Conservation (phyloP, 2,888 invertebrate genomes). For the Drosophila sordidula region DNA sequence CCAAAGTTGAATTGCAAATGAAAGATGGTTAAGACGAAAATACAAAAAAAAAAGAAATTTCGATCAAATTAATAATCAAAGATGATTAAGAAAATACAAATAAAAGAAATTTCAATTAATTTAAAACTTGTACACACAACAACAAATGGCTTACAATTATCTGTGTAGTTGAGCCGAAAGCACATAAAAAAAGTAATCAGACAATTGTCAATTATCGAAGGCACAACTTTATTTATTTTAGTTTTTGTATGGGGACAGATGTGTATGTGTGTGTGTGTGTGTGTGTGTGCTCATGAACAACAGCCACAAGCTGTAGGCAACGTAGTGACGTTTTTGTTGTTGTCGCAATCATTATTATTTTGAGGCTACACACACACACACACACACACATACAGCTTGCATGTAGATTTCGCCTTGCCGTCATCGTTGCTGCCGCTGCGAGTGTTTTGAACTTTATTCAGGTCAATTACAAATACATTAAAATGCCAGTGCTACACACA, state of each 20-base stretch:
- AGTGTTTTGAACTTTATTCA: constrained; percentile 85
- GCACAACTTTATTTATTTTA: constrained; percentile 42
- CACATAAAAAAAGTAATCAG: constrained; percentile 59
- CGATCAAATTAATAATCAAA: background rate
- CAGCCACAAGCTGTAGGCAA: constrained; percentile 37
- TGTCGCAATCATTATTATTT: constrained; percentile 81
- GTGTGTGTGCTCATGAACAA: constrained; percentile 20
- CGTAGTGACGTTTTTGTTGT: constrained; percentile 50
- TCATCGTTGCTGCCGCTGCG: constrained; percentile 60
- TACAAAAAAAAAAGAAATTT: constrained; percentile 8
- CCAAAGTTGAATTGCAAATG: background rate
- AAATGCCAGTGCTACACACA: constrained; percentile 73
- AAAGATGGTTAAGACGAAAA: constrained; percentile 9
- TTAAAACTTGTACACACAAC: constrained; percentile 13
- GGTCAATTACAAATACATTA: constrained; percentile 84
- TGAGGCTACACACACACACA: constrained; percentile 71
- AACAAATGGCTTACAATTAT: constrained; percentile 24
- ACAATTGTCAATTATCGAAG: constrained; percentile 79
- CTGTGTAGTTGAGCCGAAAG: constrained; percentile 39
- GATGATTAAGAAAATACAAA: constrained; percentile 3
- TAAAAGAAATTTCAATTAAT: constrained; percentile 7
- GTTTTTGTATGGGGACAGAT: constrained; percentile 27
- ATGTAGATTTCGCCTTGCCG: constrained; percentile 80
- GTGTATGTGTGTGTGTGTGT: constrained; percentile 10
- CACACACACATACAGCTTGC: constrained; percentile 45